Evolutionary conservation across 2,113 vertebrate genomes (phyloP).

Genomic region (Ramphastos sulfuratus): DNA sequence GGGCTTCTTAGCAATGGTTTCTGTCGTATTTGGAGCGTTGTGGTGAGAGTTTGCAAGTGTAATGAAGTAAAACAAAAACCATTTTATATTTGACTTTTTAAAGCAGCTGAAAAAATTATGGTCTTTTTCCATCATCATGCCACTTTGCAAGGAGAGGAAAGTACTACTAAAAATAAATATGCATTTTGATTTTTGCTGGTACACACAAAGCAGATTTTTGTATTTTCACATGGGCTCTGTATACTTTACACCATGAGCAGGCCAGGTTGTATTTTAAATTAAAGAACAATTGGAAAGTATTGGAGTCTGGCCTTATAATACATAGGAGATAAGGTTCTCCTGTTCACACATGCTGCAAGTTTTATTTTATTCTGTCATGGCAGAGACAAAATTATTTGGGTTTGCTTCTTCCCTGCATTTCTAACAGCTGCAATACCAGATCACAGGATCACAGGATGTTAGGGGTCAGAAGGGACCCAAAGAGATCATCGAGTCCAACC

Average conservation of each 20-base stretch:
- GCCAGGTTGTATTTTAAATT: neutral
- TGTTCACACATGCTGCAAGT: constrained; percentile 41
- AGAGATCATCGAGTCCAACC: too few species aligned
- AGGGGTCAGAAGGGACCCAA: too few species aligned
- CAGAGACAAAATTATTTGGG: constrained; percentile 35
- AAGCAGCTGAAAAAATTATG: neutral
- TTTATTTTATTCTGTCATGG: constrained; percentile 52
- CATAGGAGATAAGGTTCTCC: constrained; percentile 35
- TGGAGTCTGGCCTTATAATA: neutral
- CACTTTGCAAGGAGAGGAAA: neutral
- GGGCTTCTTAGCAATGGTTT: neutral
- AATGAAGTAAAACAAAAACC: constrained; percentile 23
- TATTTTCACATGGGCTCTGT: neutral
- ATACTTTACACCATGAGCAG: neutral
- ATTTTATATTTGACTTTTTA: neutral
- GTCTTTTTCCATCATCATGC: constrained; percentile 5
- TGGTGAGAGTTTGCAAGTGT: neutral
- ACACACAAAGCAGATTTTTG: constrained; percentile 24
- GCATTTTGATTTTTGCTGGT: constrained; percentile 35
- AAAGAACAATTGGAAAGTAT: neutral
- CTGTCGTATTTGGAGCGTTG: neutral
- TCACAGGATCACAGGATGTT: too few species aligned
- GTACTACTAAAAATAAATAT: constrained; percentile 44
- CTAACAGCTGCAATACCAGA: neutral
- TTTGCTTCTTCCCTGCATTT: constrained; percentile 48